Conservation (phyloP, 2,797 vertebrate species). For the Coranthus polyacanthus region DNA sequence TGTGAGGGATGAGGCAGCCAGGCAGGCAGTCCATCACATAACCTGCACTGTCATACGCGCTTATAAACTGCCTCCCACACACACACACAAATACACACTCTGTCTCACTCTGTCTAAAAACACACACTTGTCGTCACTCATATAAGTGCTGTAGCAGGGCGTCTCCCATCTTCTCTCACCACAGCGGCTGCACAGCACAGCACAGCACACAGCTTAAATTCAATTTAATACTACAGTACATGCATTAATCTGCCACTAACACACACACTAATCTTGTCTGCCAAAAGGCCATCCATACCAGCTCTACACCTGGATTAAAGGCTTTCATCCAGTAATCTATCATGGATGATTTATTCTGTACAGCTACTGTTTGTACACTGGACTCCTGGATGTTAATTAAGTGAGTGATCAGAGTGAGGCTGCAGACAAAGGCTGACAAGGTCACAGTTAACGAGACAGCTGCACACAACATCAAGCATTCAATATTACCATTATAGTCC, state of each 20-base stretch:
- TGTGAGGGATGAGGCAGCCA: slow-evolving; percentile 19
- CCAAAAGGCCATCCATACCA: slow-evolving; percentile 54
- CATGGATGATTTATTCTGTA: slow-evolving; percentile 49
- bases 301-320: slow-evolving; percentile 69
- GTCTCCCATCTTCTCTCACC: slow-evolving; percentile 45
- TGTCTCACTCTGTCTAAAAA: not conserved
- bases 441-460: slow-evolving; percentile 9
- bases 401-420: slow-evolving; percentile 21
- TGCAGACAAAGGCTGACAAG: slow-evolving; percentile 12
- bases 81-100: not conserved
- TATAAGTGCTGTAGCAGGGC: slow-evolving; percentile 48
- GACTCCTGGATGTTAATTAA: slow-evolving; percentile 15
- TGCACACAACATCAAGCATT: not conserved
- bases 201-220: slow-evolving; percentile 39
- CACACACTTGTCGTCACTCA: slow-evolving; percentile 15
- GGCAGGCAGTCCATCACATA: slow-evolving; percentile 43
- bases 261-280: slow-evolving; percentile 61
- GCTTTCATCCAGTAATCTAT: slow-evolving; percentile 60
- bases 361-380: slow-evolving; percentile 50
- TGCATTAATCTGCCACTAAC: slow-evolving; percentile 61
- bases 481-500: not conserved
- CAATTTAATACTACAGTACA: slow-evolving; percentile 55
- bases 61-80: slow-evolving; percentile 40
- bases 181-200: no score
- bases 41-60: slow-evolving; percentile 58